A percentile compares a stretch with the other conserved stretches of the same genome.
Conservation (phyloP, 2,888 invertebrate species). For the Volucella inflata region DNA sequence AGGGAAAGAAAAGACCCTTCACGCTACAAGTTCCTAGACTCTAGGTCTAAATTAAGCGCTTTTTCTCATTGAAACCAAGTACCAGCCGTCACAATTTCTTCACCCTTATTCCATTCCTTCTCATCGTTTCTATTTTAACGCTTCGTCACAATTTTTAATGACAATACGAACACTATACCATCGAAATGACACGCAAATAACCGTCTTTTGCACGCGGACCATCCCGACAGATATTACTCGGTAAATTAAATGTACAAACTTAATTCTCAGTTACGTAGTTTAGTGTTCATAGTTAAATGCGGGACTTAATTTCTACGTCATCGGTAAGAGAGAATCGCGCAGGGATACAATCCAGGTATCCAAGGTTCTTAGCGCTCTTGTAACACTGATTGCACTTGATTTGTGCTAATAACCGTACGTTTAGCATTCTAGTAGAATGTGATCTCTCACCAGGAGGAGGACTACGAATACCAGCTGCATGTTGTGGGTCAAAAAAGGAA, state of each 20-base stretch:
- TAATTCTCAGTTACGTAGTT: neutral
- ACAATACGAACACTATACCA: no score
- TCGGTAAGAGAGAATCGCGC: neutral
- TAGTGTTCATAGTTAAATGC: conserved; percentile 18
- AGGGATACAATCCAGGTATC: neutral
- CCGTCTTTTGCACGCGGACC: neutral
- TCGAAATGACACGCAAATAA: conserved; percentile 35
- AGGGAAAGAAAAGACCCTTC: no score
- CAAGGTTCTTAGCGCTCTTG: conserved; percentile 25
- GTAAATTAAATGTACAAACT: conserved; percentile 38
- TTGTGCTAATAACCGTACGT: conserved; percentile 55
- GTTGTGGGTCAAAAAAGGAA: conserved; percentile 68
- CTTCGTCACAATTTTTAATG: no score
- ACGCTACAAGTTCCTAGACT: no score
- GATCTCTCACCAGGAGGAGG: neutral
- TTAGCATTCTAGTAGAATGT: conserved; percentile 28
- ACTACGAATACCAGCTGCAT: neutral
- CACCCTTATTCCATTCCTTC: no score
- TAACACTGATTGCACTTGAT: conserved; percentile 60
- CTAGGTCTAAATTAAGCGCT: no score
- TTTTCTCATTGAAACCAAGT: no score
- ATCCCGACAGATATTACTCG: conserved; percentile 37
- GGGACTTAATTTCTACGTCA: conserved; percentile 6
- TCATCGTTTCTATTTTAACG: no score
- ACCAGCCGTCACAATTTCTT: no score